Conservation (phyloP, 2,888 invertebrate genomes). For the Acrocera orbiculus region DNA sequence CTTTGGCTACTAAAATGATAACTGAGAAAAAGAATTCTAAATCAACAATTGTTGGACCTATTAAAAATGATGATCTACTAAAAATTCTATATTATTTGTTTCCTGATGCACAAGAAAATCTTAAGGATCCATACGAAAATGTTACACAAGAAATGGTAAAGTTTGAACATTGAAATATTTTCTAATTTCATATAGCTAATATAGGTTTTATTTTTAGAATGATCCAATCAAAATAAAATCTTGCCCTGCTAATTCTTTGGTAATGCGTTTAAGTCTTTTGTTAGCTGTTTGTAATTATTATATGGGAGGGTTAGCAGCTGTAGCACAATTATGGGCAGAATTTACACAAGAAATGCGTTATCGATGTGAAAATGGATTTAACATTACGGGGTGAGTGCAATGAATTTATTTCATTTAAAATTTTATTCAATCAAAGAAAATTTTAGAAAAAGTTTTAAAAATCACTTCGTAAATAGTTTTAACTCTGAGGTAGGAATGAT, state of each 20-base stretch:
- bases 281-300: slow-evolving; percentile 55
- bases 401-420: no score
- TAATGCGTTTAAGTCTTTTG: slow-evolving; percentile 63
- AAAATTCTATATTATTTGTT: slow-evolving; percentile 68
- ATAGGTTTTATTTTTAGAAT: slow-evolving; percentile 25
- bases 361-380: slow-evolving; percentile 66
- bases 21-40: slow-evolving; percentile 31
- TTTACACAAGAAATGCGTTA: slow-evolving; percentile 78
- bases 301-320: slow-evolving; percentile 52
- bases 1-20: slow-evolving; percentile 25
- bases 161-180: background rate
- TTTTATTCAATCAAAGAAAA: no score
- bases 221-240: slow-evolving; percentile 47
- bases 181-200: background rate
- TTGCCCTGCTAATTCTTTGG: slow-evolving; percentile 57
- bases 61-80: slow-evolving; percentile 55
- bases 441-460: no score
- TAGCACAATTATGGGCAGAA: slow-evolving; percentile 88
- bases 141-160: slow-evolving; percentile 34
- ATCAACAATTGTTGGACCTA: slow-evolving; percentile 51
- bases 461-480: no score
- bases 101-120: slow-evolving; percentile 64
- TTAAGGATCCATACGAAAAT: slow-evolving; percentile 36
- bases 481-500: no score
- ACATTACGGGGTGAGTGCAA: slow-evolving; percentile 65